A percentile compares a stretch with the other conserved stretches of the same genome.
phyloP scores from a whole-genome alignment of 2,113 vertebrate genomes.

The Aramus guarauna region DNA sequence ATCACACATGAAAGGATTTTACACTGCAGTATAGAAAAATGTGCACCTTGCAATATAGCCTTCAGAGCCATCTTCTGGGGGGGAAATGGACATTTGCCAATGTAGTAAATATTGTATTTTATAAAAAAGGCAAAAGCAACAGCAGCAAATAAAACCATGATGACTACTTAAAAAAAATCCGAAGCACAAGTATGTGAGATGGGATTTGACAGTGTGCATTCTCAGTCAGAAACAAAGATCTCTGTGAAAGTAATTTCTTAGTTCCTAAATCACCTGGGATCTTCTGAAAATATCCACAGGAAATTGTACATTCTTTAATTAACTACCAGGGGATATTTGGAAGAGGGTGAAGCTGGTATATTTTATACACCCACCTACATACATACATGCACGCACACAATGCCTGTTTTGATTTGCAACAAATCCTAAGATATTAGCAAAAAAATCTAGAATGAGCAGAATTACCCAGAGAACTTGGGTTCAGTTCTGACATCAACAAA shows the following conservation, averaged over 20 bases:
- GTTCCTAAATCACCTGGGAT: slow-evolving; percentile 4
- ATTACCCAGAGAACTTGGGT: background rate
- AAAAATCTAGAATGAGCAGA: background rate
- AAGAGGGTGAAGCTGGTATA: background rate
- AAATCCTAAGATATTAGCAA: background rate
- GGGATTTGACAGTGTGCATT: background rate
- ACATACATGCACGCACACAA: background rate
- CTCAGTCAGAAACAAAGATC: background rate
- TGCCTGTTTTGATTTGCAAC: background rate
- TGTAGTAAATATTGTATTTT: background rate
- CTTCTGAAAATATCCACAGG: slow-evolving; percentile 3
- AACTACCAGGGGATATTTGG: background rate
- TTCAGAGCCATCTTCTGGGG: background rate
- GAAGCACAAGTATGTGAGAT: background rate
- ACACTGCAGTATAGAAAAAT: background rate
- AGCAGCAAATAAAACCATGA: background rate
- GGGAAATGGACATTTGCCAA: background rate
- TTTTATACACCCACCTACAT: background rate
- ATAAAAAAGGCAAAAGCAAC: background rate
- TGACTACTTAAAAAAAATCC: background rate
- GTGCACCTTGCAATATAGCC: background rate
- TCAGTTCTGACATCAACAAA: background rate
- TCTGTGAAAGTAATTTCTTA: background rate
- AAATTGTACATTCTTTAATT: slow-evolving; percentile 5
- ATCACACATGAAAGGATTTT: background rate